These are phyloP conservation scores for Fregata magnificens DNA, from an alignment of 2,113 vertebrate genomes.

Conservation along the genomic window DNA sequence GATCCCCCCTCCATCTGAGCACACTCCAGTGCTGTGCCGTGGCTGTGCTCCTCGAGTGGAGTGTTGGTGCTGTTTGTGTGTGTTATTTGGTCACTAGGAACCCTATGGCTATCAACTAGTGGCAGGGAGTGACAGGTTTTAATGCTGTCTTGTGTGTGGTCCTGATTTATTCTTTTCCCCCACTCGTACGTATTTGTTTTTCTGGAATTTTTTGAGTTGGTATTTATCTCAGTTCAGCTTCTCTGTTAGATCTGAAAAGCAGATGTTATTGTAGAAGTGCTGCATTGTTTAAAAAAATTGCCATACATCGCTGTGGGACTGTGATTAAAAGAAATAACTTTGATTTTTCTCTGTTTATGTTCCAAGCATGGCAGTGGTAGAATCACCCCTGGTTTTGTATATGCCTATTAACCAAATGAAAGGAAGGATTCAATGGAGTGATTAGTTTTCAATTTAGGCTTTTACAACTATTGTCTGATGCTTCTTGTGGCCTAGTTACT, in stretches of 20 bases:
- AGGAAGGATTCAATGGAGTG: slow-evolving; percentile 36
- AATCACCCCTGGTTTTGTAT: not conserved
- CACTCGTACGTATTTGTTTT: fast-evolving
- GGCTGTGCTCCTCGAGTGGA: not conserved
- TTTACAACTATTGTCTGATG: slow-evolving; percentile 34
- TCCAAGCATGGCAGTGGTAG: not conserved
- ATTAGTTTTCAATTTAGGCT: slow-evolving; percentile 58
- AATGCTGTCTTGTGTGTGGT: not conserved
- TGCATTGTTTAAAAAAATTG: not conserved
- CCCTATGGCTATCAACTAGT: not conserved
- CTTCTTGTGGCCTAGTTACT: slow-evolving; percentile 13
- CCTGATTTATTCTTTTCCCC: not conserved
- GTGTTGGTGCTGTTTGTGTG: not conserved
- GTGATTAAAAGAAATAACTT: slow-evolving; percentile 25
- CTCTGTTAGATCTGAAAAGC: not conserved
- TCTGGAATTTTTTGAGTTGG: not conserved
- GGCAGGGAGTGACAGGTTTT: not conserved
- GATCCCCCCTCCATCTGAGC: not conserved
- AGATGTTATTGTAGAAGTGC: not conserved
- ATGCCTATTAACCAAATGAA: slow-evolving; percentile 41
- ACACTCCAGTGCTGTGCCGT: not conserved
- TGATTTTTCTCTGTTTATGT: not conserved
- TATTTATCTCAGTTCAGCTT: not conserved
- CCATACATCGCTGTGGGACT: not conserved
- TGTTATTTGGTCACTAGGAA: not conserved